Conservation (phyloP, 2,888 invertebrate species). For the Meteorus colon region DNA sequence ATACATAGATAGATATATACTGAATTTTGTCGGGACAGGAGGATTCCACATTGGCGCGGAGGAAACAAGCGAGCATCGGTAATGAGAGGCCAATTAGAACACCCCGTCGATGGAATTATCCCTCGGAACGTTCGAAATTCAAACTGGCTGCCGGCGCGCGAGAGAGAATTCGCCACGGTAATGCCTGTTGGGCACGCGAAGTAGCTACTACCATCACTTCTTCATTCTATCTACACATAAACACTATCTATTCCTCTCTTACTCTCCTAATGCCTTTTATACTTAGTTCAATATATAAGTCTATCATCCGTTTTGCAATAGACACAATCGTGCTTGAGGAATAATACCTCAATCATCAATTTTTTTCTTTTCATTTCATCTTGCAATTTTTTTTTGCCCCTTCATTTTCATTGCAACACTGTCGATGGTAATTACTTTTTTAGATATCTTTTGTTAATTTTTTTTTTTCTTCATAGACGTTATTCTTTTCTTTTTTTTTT, state of each 20-base stretch:
- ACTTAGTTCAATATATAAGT: conserved; percentile 28
- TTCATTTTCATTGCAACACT: neutral
- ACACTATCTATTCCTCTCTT: conserved; percentile 7
- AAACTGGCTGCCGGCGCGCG: conserved; percentile 70
- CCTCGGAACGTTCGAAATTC: conserved; percentile 69
- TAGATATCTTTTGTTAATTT: neutral
- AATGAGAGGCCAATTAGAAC: conserved; percentile 73
- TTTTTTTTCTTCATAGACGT: neutral
- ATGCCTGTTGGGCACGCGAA: conserved; percentile 55
- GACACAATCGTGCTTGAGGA: conserved; percentile 10
- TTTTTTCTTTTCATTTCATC: conserved; percentile 16
- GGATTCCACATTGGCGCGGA: conserved; percentile 49
- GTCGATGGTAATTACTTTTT: conserved; percentile 15
- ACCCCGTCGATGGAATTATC: conserved; percentile 72
- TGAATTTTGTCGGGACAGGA: neutral
- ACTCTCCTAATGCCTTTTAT: neutral
- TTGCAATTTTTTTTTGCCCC: neutral
- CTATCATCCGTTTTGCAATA: conserved; percentile 28
- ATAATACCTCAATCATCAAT: conserved; percentile 24
- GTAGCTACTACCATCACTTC: conserved; percentile 48
- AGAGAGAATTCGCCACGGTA: conserved; percentile 52
- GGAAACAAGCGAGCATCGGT: conserved; percentile 71
- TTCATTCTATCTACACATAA: conserved; percentile 9
- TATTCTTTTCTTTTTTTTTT: neutral
- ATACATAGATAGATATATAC: neutral